Base-by-base conservation (phyloP, 2,888 invertebrate genomes). In the Himalopsyche anomala region DNA sequence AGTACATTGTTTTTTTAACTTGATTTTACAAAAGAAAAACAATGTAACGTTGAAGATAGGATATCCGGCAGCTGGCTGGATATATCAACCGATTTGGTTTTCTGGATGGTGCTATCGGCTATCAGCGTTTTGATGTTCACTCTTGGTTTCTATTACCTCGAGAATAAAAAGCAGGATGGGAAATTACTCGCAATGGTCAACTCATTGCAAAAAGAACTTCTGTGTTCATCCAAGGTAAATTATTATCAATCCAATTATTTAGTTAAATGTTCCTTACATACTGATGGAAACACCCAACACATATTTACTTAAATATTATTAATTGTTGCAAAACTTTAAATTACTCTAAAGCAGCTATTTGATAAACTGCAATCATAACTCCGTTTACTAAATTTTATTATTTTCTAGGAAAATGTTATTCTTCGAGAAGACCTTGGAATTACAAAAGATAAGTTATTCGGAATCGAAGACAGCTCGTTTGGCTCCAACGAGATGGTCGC, bases 121-220 rank as follows among this genome's bases (percentile, higher is more conserved):
- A 91, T 94, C n/a, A 95, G 96, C 0, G 94, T 96, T 0, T 92
- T 97, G 9, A 91, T 96, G 82, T 97, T 97, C 90, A 94, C 95
- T 28, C 93, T 97, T 87, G 96, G 96, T 38, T 96, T 96, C 91
- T 96, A 96, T 91, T 95, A 95, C 89, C 95, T 97, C 88, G 96
- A 96, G 91, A 96, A 95, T 90, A 95, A 94, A 89, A 94, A 95
- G 88, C 94, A 95, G 89, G 96, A 96, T 90, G 94, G 95, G 81
- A 94, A 94, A 83, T 92, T 97, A 51, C 94, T 97, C 85, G 95
- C 95, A 0, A 96, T 90, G 91, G 94, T 92, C 90, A 95, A 93
- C 91, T 92, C 91, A 86, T 89, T 93, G 69, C 93, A 93, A 87
- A 91, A 93, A 62, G 93, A 93, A 89, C 90, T 93, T 88, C 90